A percentile compares a stretch with the other conserved stretches of the same genome.
Evolutionary conservation across 2,888 invertebrate species (phyloP).

Genomic region (Lycaena phlaeas): DNA sequence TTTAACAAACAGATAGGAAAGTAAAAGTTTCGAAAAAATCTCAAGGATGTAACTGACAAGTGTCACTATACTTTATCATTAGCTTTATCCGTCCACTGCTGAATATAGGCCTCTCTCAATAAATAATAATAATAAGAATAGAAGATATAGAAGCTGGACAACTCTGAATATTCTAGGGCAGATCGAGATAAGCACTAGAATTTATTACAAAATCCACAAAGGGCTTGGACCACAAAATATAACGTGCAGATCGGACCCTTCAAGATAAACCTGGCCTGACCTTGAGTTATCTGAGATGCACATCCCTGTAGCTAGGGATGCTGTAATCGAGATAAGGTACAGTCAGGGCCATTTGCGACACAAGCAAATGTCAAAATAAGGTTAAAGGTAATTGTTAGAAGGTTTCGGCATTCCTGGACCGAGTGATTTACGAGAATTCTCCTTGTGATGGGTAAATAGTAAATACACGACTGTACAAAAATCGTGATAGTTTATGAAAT

Average conservation of each 20-base stretch:
- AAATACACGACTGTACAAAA: slow-evolving; percentile 23
- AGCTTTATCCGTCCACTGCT: too few species aligned
- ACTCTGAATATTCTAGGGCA: neutral
- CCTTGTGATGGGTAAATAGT: slow-evolving; percentile 24
- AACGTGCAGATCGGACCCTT: slow-evolving; percentile 6
- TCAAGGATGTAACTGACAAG: too few species aligned
- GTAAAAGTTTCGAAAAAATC: too few species aligned
- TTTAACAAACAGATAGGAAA: too few species aligned
- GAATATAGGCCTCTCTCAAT: too few species aligned
- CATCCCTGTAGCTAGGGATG: slow-evolving; percentile 14
- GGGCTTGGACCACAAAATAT: slow-evolving; percentile 2
- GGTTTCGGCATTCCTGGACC: slow-evolving; percentile 34
- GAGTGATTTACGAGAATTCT: slow-evolving; percentile 59
- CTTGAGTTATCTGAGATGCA: slow-evolving; percentile 19
- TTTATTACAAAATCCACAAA: neutral
- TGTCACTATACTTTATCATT: too few species aligned
- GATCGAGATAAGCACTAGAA: neutral
- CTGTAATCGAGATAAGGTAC: slow-evolving; percentile 30
- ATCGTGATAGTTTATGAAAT: slow-evolving; percentile 10
- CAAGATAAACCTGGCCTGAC: slow-evolving; percentile 11
- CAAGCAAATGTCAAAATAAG: slow-evolving; percentile 68
- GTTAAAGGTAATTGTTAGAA: slow-evolving; percentile 65
- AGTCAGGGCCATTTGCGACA: slow-evolving; percentile 62
- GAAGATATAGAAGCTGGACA: too few species aligned
- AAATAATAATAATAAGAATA: too few species aligned